Conservation (phyloP, 2,888 invertebrate species). For the Xylophagus ater region DNA sequence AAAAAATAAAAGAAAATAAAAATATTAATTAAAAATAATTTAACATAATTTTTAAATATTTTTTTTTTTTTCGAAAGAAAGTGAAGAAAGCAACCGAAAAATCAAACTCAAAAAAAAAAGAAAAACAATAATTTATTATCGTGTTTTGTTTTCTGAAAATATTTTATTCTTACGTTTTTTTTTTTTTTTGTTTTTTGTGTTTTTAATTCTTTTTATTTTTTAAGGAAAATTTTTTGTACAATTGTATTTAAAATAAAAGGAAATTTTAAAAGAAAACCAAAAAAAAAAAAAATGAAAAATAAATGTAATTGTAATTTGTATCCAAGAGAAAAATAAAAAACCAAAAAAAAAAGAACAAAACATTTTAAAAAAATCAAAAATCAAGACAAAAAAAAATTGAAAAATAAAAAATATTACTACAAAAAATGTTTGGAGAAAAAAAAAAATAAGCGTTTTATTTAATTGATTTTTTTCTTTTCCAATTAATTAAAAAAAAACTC, state of each 20-base stretch:
- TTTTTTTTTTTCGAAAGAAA: too few relatives aligned
- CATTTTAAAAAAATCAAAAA: not conserved
- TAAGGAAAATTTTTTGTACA: slow-evolving; percentile 4
- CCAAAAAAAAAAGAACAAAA: slow-evolving; percentile 9
- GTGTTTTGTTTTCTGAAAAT: too few relatives aligned
- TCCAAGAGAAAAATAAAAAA: slow-evolving; percentile 13
- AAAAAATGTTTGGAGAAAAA: slow-evolving; percentile 11
- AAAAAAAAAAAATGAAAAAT: slow-evolving; percentile 1
- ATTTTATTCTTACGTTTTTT: too few relatives aligned
- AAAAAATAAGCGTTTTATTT: slow-evolving; percentile 2
- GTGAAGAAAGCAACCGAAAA: too few relatives aligned
- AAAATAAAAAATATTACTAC: slow-evolving; percentile 1
- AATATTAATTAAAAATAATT: not conserved
- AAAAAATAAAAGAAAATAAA: not conserved
- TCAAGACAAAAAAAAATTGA: slow-evolving; percentile 6
- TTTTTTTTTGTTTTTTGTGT: not conserved
- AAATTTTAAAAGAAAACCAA: not conserved
- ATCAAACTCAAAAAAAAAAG: too few relatives aligned
- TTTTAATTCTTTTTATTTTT: not conserved
- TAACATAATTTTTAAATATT: too few relatives aligned
- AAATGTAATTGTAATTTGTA: slow-evolving; percentile 15
- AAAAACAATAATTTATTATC: too few relatives aligned
- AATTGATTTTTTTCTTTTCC: not conserved
- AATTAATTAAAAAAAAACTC: too few relatives aligned
- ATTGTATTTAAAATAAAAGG: not conserved